Evolutionary conservation across 2,888 invertebrate genomes (phyloP), one percentile per base, ranked within the genome.

Genomic region (Perithous albicinctus): DNA sequence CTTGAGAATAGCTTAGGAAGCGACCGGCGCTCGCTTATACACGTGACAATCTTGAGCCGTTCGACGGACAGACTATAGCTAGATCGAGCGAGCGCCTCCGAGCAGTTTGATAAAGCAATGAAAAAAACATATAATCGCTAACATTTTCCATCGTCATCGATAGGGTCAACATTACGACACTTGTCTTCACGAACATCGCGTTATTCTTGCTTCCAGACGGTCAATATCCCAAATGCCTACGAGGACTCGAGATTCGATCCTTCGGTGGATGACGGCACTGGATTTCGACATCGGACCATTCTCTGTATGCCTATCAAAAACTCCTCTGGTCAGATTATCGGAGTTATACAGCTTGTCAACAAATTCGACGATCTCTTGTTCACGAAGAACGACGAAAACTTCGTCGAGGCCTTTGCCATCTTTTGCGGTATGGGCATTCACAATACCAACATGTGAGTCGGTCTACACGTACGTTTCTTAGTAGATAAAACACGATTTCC

Each of bases 381-480:
- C 93, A 98, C 98, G 87, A 97, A 97, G 93, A 98, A 98, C 93
- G 98, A 99, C 92, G 98, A 98, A 93, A 98, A 98, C 93, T 97
- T 99, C 91, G 97, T 99, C 85, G 98, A 99, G 93, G 98, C 99
- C 1, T 99, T 99, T 93, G 98, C 98, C 84, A 98, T 99, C 89
- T 99, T 99, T 94, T 98, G 98, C 93, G 99, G 99, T 41, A 97
- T 99, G 96, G 99, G 99, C 73, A 98, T 99, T 83, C 97, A 98
- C 93, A 99, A 99, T 92, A 98, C 98, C 72, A 97, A 98, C 92
- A 98, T 98, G 98, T 94, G 91, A 93, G 93, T 92, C 38, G 32
- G 10, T 56, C 10, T 5, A 46, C 23, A 74, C 69, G 41, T 35
- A 74, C 48, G 64, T 64, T 64, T 70, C 20, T 4, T 74, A 10